Evolutionary conservation across 2,888 invertebrate genomes (phyloP).

Genomic region (Tenthredo notha): DNA sequence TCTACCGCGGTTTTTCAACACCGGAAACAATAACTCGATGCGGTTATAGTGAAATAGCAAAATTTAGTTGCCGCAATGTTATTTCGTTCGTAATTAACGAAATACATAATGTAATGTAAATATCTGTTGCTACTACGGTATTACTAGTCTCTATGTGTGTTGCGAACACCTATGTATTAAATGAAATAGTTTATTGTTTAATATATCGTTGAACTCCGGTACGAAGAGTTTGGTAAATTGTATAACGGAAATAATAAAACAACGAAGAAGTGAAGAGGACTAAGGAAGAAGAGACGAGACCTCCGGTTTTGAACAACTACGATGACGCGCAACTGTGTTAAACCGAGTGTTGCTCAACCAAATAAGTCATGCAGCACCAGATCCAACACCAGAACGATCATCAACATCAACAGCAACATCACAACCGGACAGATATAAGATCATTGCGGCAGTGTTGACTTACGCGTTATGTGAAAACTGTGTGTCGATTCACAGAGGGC

Average conservation of each 20-base stretch:
- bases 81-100: background rate
- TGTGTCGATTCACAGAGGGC: constrained; percentile 21
- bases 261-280: background rate
- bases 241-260: background rate
- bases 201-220: background rate
- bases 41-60: background rate
- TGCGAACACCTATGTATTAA: background rate
- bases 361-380: constrained; percentile 35
- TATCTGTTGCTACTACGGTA: background rate
- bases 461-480: constrained; percentile 38
- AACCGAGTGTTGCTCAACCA: constrained; percentile 22
- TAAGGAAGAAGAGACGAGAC: no score
- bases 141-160: background rate
- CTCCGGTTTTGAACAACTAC: background rate
- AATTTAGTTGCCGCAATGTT: background rate
- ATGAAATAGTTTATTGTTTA: background rate
- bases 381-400: background rate
- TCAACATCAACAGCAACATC: constrained; percentile 1
- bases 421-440: constrained; percentile 30
- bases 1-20: background rate
- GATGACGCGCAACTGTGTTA: constrained; percentile 10
- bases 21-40: no score
- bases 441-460: constrained; percentile 7
- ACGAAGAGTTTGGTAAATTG: background rate
- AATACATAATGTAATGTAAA: background rate